A percentile compares a stretch with the other conserved stretches of the same genome.
These are phyloP conservation scores for Andrena fulva DNA, from an alignment of 2,888 invertebrate species.

Conservation along the genomic window DNA sequence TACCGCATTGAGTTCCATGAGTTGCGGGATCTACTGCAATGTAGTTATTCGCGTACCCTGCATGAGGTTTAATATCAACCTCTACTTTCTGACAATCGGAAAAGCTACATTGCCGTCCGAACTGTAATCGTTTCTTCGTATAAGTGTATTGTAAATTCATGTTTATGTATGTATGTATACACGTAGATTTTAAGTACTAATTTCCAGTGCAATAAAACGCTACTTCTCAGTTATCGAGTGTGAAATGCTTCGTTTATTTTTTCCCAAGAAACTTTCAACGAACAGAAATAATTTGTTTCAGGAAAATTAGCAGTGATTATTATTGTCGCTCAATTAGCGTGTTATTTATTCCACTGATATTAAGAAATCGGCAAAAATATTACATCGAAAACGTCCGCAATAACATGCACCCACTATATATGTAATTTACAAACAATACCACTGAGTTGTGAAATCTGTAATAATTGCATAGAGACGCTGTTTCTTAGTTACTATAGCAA, in stretches of 20 bases:
- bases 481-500: constrained; percentile 47
- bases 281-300: too few species aligned
- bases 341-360: not conserved
- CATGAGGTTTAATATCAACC: constrained; percentile 82
- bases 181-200: not conserved
- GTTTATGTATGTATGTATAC: constrained; percentile 20
- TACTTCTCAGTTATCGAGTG: not conserved
- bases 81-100: constrained; percentile 84
- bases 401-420: not conserved
- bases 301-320: not conserved
- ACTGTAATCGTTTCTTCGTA: constrained; percentile 85
- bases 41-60: constrained; percentile 84
- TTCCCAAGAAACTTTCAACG: too few species aligned
- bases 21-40: constrained; percentile 86
- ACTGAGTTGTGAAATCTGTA: not conserved
- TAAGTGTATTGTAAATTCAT: constrained; percentile 85
- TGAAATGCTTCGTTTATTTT: not conserved
- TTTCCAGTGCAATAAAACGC: not conserved
- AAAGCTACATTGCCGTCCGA: constrained; percentile 86
- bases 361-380: not conserved
- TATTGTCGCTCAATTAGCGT: not conserved
- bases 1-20: constrained; percentile 85
- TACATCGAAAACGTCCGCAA: constrained; percentile 1
- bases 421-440: constrained; percentile 3
- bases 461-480: not conserved